Base-by-base conservation (phyloP, 2,797 vertebrate species). In the Champsocephalus gunnari region DNA sequence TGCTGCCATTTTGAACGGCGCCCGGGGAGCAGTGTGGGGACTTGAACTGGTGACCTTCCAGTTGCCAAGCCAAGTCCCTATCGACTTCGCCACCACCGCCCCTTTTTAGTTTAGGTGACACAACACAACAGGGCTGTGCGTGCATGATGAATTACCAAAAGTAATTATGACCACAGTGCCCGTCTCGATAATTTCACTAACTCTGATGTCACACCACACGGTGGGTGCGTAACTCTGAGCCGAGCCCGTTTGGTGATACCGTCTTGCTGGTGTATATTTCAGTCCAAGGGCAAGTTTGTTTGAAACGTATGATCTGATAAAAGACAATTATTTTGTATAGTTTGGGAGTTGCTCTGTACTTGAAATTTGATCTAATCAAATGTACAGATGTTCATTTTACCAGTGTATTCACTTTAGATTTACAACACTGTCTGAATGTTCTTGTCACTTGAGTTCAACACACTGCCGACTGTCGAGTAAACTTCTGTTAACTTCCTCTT, bases 101-200 rank as follows among this genome's bases (percentile, higher is more conserved):
- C 19, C 19, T 19, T 19, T 19, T 19, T 19, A 19, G 19, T 19
- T 85, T 44, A 75, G 71, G 66, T 38, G 71, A 84, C 32, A 84
- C 32, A 51, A 21, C 73, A 67, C 63, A 61, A 28, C 54, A 77
- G 47, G 43, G 64, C 56, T 21, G 48, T 61, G 50, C 2, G 12
- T 59, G 61, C 48, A 65, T 70, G 75, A 88, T 75, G 50, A 86
- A 77, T 78, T 70, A 80, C 51, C 48, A 70, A 74, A 85, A 80
- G 66, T 57, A 80, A 79, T 82, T 72, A 71, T 34, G 55, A 73
- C 62, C 76, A 50, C 45, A 34, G 17, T 43, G 72, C 71, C 59
- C 53, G 41, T 64, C 38, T 73, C 32, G 2, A 24, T 74, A 54
- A 50, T 28, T 56, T 62, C 11, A 65, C 34, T 32, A 43, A 77